Evolutionary conservation across 1,140 invertebrate genomes (phyloP).

Genomic region (Aphelenchoides fujianensis): DNA sequence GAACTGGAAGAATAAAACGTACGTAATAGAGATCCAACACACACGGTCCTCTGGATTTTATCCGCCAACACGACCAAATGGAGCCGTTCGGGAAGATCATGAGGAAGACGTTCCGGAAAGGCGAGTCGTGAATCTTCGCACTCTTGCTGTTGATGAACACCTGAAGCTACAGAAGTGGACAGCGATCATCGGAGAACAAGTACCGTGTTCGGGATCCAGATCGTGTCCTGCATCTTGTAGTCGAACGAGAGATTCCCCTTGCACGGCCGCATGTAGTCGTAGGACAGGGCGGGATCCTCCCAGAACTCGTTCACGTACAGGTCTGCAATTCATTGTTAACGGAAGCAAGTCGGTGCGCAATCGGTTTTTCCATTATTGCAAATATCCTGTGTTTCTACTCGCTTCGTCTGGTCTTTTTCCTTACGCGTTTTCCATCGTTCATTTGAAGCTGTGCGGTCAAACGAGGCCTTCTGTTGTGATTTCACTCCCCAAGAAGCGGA

Average conservation of each 20-base stretch:
- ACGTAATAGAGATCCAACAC: conserved; percentile 50
- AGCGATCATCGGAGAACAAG: no score
- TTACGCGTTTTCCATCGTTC: neutral
- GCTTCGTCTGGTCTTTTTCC: neutral
- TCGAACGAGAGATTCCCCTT: conserved; percentile 61
- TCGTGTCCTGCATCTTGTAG: conserved; percentile 50
- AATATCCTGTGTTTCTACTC: neutral
- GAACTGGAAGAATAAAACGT: neutral
- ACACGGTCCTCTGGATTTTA: conserved; percentile 58
- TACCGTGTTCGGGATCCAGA: conserved; percentile 51
- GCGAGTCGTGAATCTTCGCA: conserved; percentile 57
- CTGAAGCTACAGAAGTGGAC: no score
- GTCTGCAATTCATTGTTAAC: no score
- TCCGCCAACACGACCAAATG: conserved; percentile 60
- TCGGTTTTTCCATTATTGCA: no score
- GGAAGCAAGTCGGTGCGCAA: no score
- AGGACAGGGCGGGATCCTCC: conserved; percentile 58
- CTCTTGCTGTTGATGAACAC: conserved; percentile 60
- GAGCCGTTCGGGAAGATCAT: conserved; percentile 63
- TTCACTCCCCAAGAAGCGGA: neutral
- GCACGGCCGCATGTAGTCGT: conserved; percentile 58
- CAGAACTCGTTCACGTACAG: conserved; percentile 62
- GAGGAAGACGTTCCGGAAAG: conserved; percentile 60
- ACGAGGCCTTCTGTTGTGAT: no score
- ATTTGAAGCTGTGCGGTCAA: neutral